Base-by-base conservation (phyloP, 2,797 vertebrate species). In the Forpus xanthops region DNA sequence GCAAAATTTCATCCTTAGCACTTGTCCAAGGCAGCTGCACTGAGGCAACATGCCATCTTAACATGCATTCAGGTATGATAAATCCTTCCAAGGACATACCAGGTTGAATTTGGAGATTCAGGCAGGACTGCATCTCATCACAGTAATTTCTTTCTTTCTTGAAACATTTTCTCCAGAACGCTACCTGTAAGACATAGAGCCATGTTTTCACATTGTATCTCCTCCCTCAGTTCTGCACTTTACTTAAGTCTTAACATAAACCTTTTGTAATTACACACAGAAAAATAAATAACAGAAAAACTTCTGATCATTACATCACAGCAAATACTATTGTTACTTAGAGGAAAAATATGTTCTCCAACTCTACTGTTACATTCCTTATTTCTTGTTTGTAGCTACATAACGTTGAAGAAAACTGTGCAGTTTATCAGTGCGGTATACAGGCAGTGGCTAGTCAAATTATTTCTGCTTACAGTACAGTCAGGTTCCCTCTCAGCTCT, bases 241-340 rank as follows among this genome's bases (percentile, higher is more conserved):
- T 60, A 45, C 55, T 65, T 33, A 50, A 30, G 23, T 62, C 49
- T 92, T 78, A 76, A 56, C 4, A 75, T 42, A 74, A 95, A 75
- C 14, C 44, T 84, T 84, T 20, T 47, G 33, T 66, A 91, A 87
- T 91, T 94, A 89, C 55, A 55, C 30, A 73, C 47, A 66, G 42
- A 79, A 91, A 92, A 92, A 82, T 27, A 85, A 81, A 83, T 55
- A 85, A 62, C 42, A n/a, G 27, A 73, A 92, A 91, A 82, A 15
- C 6, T 82, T 84, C 16, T 71, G n/a, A 42, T 65, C 15, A 45
- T 85, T 91, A 37, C 65, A 58, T 58, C 70, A 92, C 30, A 76
- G 9, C 9, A 85, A 90, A 62, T 47, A 24, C 17, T 78, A 18
- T 15, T 37, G 64, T 85, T 74, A 68, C 21, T 64, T 55, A 45